These are phyloP conservation scores for Pipistrellus pipistrellus DNA, from an alignment of 2,797 vertebrate genomes.

Conservation along the genomic window DNA sequence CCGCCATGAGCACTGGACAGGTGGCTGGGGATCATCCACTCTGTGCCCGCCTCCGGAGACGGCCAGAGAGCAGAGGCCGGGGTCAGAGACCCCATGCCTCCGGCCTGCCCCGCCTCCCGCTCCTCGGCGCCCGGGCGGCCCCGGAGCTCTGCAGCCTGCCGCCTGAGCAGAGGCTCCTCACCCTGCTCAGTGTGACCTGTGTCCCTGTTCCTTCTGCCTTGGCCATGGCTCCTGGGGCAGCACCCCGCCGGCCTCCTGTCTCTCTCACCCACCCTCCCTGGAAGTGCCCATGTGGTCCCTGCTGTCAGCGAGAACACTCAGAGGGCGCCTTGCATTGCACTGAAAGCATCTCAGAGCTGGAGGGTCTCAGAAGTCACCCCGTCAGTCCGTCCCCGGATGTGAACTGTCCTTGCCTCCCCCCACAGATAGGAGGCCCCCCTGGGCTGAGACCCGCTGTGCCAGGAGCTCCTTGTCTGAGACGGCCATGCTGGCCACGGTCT, in stretches of 20 bases:
- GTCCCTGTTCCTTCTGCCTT: neutral
- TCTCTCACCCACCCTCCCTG: neutral
- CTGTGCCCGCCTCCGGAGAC: neutral
- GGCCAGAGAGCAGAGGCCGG: neutral
- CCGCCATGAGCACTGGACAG: neutral
- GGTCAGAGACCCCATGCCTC: neutral
- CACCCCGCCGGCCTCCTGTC: neutral
- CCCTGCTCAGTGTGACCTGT: neutral
- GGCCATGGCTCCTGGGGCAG: neutral
- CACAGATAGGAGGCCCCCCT: accelerated
- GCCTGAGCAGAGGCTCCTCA: neutral
- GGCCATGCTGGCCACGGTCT: neutral
- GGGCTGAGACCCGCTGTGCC: neutral
- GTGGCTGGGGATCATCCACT: too few relatives aligned
- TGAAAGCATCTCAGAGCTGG: neutral
- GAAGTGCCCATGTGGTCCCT: neutral
- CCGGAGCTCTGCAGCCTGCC: neutral
- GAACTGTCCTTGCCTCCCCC: neutral
- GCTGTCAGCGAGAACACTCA: neutral
- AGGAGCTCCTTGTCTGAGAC: neutral
- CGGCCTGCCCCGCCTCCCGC: neutral
- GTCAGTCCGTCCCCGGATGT: accelerated
- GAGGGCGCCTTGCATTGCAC: neutral
- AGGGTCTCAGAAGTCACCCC: neutral
- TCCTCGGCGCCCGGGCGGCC: too few relatives aligned